Evolutionary conservation across 2,888 invertebrate genomes (phyloP), one percentile per base, ranked within the genome.

Genomic region (Dermolepida albohirtum): DNA sequence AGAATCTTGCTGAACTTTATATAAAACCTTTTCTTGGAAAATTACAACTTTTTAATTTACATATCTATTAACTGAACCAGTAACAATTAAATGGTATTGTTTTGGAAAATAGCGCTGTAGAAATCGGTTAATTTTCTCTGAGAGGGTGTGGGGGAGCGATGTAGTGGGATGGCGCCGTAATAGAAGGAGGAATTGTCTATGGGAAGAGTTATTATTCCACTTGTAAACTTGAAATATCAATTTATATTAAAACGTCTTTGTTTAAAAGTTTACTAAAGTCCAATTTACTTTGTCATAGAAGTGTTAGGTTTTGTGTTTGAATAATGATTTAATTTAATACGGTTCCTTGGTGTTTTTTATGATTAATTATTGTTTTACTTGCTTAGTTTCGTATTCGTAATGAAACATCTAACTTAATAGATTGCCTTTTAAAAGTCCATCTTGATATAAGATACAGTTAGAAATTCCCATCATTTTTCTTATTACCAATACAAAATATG

Each of bases 161-260:
- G 2, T 47, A 17, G 49, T 17, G n/a, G 49, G 22, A 49, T 22
- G 22, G 10, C 8, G n/a, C 17, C 49, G 8, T 49, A 49, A 49
- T 59, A 47, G 29, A 44, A 44, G 47, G 44, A 49, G 47, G 44
- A 47, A 44, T 11, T 59, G 59, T 59, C 59, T 47, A 59, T 34
- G 59, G 47, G 29, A 59, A 44, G 47, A 59, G 59, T 59, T 59
- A 59, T 59, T 44, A 59, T 59, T 59, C 59, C 47, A 59, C 59
- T 59, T 59, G 59, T 59, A 59, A 59, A 59, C 59, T 59, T 59
- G 59, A 59, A 59, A 59, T 59, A 59, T 59, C 59, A 59, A 59
- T 59, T 59, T 59, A 59, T 47, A 59, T 59, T 41, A 59, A 47
- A 47, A 59, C 59, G 59, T 44, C 59, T 47, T 59, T 59, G 59